phyloP scores from a whole-genome alignment of 30 jellyfish, hydroid and myxozoan species.

The Aurelia aurita region DNA sequence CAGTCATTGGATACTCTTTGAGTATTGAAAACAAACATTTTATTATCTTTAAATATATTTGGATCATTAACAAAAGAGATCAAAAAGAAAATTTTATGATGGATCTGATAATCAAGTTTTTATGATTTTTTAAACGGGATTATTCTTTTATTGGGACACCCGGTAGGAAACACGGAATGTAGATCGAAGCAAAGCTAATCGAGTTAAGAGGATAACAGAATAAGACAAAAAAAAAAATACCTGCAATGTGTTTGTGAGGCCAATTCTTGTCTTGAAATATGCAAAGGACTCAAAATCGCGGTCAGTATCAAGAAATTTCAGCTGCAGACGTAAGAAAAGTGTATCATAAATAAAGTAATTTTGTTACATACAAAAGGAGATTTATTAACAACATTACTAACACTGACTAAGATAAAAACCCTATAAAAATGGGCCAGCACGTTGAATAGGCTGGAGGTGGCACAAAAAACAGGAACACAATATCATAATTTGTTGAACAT shows the following conservation, averaged over 20 bases:
- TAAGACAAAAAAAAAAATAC: background rate
- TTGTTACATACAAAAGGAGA: too few relatives aligned
- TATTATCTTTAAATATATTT: too few relatives aligned
- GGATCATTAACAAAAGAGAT: too few relatives aligned
- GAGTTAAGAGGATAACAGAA: too few relatives aligned
- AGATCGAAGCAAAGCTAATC: too few relatives aligned
- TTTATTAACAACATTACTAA: background rate
- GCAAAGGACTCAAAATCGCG: slow-evolving; percentile 75
- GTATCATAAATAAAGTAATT: background rate
- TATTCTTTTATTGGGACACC: too few relatives aligned
- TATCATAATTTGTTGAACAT: background rate
- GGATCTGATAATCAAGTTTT: too few relatives aligned
- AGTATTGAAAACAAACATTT: too few relatives aligned
- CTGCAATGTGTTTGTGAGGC: slow-evolving; percentile 72
- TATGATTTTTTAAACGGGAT: too few relatives aligned
- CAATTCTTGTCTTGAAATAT: slow-evolving; percentile 76
- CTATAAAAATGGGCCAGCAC: background rate
- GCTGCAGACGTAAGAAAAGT: slow-evolving; percentile 14
- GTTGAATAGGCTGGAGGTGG: background rate
- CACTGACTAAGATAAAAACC: background rate
- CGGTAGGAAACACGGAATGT: too few relatives aligned
- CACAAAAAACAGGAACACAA: background rate
- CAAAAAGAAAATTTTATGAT: too few relatives aligned
- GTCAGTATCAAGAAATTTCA: slow-evolving; percentile 21
- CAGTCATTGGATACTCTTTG: too few relatives aligned